A percentile compares a stretch with the other conserved stretches of the same genome.
Evolutionary conservation across 2,888 invertebrate genomes (phyloP).

Genomic region (Diogma glabrata): DNA sequence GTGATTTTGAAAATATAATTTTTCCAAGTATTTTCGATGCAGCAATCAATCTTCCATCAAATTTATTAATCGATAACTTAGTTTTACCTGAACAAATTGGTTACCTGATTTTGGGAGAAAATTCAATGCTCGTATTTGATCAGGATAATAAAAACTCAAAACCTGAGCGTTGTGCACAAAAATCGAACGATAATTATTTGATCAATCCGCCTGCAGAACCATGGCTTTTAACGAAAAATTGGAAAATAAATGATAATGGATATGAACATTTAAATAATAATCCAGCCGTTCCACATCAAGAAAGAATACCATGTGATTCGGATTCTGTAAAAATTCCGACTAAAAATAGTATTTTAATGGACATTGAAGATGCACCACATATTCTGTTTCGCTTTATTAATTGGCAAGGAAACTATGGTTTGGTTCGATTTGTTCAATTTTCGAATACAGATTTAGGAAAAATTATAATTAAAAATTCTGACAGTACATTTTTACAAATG

Average conservation of each 20-base stretch:
- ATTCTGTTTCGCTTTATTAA: constrained; percentile 15
- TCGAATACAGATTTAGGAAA: constrained; percentile 30
- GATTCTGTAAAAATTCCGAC: constrained; percentile 27
- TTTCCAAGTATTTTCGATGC: neutral
- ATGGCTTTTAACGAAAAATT: constrained; percentile 33
- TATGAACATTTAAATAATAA: constrained; percentile 12
- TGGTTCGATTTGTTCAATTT: constrained; percentile 28
- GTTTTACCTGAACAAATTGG: constrained; percentile 4
- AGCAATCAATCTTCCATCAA: neutral
- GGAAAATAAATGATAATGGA: constrained; percentile 19
- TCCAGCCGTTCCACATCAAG: constrained; percentile 27
- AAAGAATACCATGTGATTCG: constrained; percentile 32
- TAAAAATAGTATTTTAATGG: constrained; percentile 25
- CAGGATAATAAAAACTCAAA: too few relatives aligned
- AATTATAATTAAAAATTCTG: constrained; percentile 28
- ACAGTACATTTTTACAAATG: constrained; percentile 12
- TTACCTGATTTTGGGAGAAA: too few relatives aligned
- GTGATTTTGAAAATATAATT: constrained; percentile 4
- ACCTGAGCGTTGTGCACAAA: neutral
- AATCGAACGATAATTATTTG: constrained; percentile 14
- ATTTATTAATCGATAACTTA: neutral
- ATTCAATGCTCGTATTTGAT: too few relatives aligned
- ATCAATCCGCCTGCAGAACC: constrained; percentile 19
- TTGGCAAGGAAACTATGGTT: constrained; percentile 26
- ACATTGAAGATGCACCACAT: constrained; percentile 25